phyloP scores from a whole-genome alignment of 2,797 vertebrate genomes.

The Kryptolebias ocellatus region DNA sequence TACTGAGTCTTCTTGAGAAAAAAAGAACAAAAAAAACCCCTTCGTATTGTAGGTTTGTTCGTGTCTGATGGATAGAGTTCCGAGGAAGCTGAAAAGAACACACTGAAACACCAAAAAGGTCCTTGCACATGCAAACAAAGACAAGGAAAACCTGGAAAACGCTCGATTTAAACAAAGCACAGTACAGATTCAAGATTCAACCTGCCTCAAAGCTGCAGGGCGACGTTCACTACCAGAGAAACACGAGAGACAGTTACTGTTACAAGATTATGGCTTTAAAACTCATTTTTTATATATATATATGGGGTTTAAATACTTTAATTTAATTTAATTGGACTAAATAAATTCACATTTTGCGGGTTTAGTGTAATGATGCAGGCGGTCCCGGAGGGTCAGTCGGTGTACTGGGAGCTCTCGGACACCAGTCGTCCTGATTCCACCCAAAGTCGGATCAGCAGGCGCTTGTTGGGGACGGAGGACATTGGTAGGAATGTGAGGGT shows the following conservation, averaged over 20 bases:
- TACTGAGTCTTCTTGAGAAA: too few species aligned
- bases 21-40: too few species aligned
- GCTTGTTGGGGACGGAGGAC: constrained; percentile 35
- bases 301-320: not conserved
- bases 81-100: not conserved
- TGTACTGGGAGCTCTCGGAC: constrained; percentile 63
- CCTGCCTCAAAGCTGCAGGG: constrained; percentile 18
- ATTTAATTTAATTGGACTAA: not conserved
- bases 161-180: constrained; percentile 1
- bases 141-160: constrained; percentile 21
- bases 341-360: constrained; percentile 39
- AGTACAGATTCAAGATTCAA: not conserved
- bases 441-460: constrained; percentile 69
- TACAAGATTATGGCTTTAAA: not conserved
- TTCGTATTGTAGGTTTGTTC: not conserved
- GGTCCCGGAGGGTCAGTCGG: constrained; percentile 16
- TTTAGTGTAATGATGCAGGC: not conserved
- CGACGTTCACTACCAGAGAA: constrained; percentile 12
- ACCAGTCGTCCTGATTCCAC: constrained; percentile 62
- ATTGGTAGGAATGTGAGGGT: not conserved
- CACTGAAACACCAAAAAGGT: not conserved
- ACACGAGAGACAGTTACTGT: not conserved
- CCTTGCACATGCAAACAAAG: constrained; percentile 25
- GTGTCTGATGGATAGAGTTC: not conserved
- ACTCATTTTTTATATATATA: not conserved